Conservation (phyloP, 2,797 vertebrate genomes). For the Octomys mimax region DNA sequence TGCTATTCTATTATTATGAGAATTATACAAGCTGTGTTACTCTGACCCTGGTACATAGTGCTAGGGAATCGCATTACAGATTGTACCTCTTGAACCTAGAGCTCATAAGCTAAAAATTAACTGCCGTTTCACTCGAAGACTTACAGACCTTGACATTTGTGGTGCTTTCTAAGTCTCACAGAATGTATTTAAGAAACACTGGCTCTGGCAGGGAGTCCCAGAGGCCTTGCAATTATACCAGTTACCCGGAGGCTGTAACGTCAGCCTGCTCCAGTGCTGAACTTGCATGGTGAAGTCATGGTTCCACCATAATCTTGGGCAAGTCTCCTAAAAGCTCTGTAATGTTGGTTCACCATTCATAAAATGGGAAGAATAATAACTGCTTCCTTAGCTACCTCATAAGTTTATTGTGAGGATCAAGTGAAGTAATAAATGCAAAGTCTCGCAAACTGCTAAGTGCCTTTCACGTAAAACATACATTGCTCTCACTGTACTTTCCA, state of each 20-base stretch:
- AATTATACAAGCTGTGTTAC: background rate
- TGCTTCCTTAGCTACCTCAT: background rate
- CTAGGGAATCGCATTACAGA: background rate
- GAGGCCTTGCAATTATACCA: background rate
- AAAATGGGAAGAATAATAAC: conserved; percentile 6
- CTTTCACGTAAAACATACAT: background rate
- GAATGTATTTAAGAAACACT: background rate
- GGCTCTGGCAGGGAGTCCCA: background rate
- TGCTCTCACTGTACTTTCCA: background rate
- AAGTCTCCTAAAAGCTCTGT: conserved; percentile 1
- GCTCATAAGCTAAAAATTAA: conserved; percentile 3
- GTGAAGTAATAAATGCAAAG: background rate
- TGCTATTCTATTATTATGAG: background rate
- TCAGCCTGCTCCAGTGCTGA: background rate
- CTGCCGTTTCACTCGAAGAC: conserved; percentile 45
- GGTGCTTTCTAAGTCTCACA: conserved; percentile 21
- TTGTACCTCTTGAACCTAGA: background rate
- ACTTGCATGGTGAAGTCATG: background rate
- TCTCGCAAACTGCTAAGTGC: background rate
- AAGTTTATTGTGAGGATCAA: conserved; percentile 5
- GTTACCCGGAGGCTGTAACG: background rate
- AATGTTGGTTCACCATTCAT: background rate
- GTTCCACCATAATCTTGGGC: background rate
- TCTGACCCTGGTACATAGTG: background rate
- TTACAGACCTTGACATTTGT: background rate